Base-by-base conservation (phyloP, 2,888 invertebrate genomes). In the Dasysyrphus tricinctus region DNA sequence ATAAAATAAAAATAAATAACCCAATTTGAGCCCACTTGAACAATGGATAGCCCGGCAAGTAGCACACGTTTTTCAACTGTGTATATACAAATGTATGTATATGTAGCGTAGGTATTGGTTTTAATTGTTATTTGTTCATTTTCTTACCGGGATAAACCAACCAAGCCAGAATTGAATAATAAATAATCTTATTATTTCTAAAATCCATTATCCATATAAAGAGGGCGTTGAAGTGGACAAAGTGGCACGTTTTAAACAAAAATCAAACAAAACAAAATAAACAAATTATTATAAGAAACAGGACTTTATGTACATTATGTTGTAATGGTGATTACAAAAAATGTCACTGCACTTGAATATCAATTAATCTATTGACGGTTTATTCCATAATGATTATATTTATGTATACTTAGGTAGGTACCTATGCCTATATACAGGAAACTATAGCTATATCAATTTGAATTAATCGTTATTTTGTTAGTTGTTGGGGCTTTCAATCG, bases 331-430 rank as follows among this genome's bases (percentile, higher is more conserved):
- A 86, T 82, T 70, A 79, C 57, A 65, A 16, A 67, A 65, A 16
- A 67, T 70, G 78, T 65, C 69, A 86, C 78, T 37, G 78, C 74
- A 78, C 47, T 54, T 82, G 86, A 86, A 86, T 86, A 86, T 82
- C 63, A 86, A 86, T 86, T 72, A 44, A 54, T 67, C 47, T 49
- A 73, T 77, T 77, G 77, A 4, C 69, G 81, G 67, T 63, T 67
- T 72, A 72, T 73, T 75, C 61, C 69, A 69, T 42, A 65, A 44
- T 44, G 9, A 57, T 81, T 73, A 39, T 42, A 12, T 5, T 5
- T 49, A 49, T 51, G 5, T 32, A 32, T 32, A 7, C 1, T 9
- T 2, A n/a, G n/a, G n/a, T 5, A 8, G 1, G 12, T 16, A 44
- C 44, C 5, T 44, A 14, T 56, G 3, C 24, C 24, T 24, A 16